Evolutionary conservation across 2,797 vertebrate genomes (phyloP).

Genomic region (Pseudopleuronectes americanus): DNA sequence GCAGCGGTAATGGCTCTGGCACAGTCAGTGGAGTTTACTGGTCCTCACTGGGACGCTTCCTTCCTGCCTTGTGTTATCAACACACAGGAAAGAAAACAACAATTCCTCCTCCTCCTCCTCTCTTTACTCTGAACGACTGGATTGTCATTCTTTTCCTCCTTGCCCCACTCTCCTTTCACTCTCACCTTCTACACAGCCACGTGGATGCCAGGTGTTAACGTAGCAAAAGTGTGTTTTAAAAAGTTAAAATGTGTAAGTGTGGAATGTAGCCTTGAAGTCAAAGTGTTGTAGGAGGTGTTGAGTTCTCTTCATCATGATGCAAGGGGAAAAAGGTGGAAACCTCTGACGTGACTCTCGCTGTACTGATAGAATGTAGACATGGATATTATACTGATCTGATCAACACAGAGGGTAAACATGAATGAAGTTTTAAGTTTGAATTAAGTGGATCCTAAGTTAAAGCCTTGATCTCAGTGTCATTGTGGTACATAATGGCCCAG

Average conservation of each 20-base stretch:
- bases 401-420: too few relatives aligned
- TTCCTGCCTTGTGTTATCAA: slow-evolving; percentile 66
- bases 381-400: too few relatives aligned
- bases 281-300: neutral
- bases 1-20: slow-evolving; percentile 48
- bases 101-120: slow-evolving; percentile 19
- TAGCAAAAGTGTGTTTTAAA: neutral
- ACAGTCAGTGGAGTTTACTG: slow-evolving; percentile 54
- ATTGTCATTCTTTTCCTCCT: slow-evolving; percentile 12
- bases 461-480: too few relatives aligned
- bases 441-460: neutral
- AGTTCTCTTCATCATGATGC: neutral
- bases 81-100: slow-evolving; percentile 69
- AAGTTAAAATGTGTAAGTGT: neutral
- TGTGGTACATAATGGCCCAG: too few relatives aligned
- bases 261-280: neutral
- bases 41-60: slow-evolving; percentile 50
- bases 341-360: neutral
- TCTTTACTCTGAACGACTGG: slow-evolving; percentile 20
- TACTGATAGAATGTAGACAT: too few relatives aligned
- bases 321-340: neutral
- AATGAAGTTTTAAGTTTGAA: neutral
- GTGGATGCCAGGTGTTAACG: neutral
- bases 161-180: neutral
- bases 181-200: neutral